Evolutionary conservation across 2,113 vertebrate genomes (phyloP).

Genomic region (Amblyornis subalaris): DNA sequence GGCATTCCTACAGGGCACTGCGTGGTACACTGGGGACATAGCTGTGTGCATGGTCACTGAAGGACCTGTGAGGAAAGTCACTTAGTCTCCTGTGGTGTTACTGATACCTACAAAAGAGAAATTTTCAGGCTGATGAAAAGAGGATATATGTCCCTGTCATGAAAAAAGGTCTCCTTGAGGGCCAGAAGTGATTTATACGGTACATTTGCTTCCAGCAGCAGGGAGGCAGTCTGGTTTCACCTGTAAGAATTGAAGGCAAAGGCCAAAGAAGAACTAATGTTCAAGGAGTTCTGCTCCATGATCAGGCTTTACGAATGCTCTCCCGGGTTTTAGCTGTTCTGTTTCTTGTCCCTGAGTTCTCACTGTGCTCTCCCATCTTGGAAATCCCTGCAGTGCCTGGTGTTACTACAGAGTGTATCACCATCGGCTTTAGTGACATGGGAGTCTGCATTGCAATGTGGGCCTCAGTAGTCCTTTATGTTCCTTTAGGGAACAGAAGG

Average conservation of each 20-base stretch:
- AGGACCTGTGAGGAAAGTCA: constrained; percentile 48
- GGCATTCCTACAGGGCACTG: constrained; percentile 40
- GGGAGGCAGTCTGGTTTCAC: constrained; percentile 34
- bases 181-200: constrained; percentile 42
- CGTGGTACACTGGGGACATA: neutral
- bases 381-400: neutral
- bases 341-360: neutral
- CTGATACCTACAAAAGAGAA: constrained; percentile 51
- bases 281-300: neutral
- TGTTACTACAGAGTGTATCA: neutral
- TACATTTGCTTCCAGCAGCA: constrained; percentile 40
- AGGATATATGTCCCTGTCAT: constrained; percentile 42
- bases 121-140: constrained; percentile 45
- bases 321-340: neutral
- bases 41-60: neutral
- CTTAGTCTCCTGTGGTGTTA: constrained; percentile 44
- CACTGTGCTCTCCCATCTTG: neutral
- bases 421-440: neutral
- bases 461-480: neutral
- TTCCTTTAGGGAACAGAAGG: neutral
- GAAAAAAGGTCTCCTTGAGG: constrained; percentile 34
- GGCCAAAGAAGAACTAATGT: neutral
- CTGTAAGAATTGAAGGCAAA: constrained; percentile 9
- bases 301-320: neutral
- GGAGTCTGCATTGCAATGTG: neutral